phyloP scores from a whole-genome alignment of 2,888 invertebrate species.

The Trimorus sp. region DNA sequence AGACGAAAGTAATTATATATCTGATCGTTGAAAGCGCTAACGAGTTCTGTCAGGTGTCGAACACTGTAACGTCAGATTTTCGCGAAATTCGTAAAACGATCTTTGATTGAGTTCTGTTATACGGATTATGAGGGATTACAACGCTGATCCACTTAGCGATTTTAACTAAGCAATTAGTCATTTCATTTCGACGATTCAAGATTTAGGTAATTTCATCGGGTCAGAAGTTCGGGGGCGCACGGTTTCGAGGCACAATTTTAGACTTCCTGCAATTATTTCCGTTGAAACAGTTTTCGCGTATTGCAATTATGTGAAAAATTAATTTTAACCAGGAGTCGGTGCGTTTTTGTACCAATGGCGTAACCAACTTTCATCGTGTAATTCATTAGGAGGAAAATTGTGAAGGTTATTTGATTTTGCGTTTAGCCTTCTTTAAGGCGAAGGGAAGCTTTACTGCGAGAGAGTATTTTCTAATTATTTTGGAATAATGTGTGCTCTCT shows the following conservation, averaged over 20 bases:
- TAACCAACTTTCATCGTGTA: too few species aligned
- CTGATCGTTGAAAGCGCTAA: constrained; percentile 37
- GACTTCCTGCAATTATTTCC: constrained; percentile 30
- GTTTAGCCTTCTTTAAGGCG: too few species aligned
- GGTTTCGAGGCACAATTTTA: constrained; percentile 33
- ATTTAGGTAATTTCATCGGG: constrained; percentile 42
- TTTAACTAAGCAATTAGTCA: constrained; percentile 51
- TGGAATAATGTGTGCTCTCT: too few species aligned
- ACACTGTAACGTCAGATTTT: constrained; percentile 33
- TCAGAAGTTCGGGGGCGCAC: constrained; percentile 27
- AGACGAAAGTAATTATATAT: constrained; percentile 51
- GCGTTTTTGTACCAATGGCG: not conserved
- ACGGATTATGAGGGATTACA: constrained; percentile 48
- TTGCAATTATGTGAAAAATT: constrained; percentile 26
- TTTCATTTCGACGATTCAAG: constrained; percentile 45
- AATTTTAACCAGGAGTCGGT: not conserved
- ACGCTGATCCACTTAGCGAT: constrained; percentile 45
- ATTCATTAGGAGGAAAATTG: too few species aligned
- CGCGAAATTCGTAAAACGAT: constrained; percentile 33
- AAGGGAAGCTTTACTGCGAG: too few species aligned
- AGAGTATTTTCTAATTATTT: too few species aligned
- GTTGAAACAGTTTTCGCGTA: constrained; percentile 7
- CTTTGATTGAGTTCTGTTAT: constrained; percentile 48
- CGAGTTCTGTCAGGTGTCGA: constrained; percentile 46
- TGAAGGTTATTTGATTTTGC: too few species aligned